phyloP scores from a whole-genome alignment of 2,888 invertebrate species.

The Parnassius orleans region DNA sequence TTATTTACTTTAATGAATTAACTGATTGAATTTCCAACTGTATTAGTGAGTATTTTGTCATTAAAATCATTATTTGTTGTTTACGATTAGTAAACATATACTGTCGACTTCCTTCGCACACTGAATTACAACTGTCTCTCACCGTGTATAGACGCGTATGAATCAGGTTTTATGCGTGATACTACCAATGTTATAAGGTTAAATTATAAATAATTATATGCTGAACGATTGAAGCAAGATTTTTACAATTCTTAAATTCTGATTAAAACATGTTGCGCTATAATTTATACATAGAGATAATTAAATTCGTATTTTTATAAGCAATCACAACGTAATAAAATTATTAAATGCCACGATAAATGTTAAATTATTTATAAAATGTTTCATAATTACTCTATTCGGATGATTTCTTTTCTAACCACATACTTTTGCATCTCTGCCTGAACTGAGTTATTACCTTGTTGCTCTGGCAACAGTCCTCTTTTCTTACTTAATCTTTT shows the following conservation, averaged over 20 bases:
- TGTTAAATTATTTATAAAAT: too few species aligned
- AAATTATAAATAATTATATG: not conserved
- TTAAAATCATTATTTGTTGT: not conserved
- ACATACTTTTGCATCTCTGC: too few species aligned
- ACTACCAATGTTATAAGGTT: conserved; percentile 1
- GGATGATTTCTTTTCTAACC: too few species aligned
- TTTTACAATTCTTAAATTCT: not conserved
- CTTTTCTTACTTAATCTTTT: too few species aligned
- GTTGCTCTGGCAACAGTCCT: too few species aligned
- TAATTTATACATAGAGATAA: not conserved
- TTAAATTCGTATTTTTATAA: too few species aligned
- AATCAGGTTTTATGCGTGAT: conserved; percentile 13
- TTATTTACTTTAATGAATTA: too few species aligned
- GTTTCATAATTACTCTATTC: too few species aligned
- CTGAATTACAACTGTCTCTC: not conserved
- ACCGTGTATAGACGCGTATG: not conserved
- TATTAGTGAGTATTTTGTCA: not conserved
- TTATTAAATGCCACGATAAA: too few species aligned
- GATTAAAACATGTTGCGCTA: not conserved
- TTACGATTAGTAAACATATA: not conserved
- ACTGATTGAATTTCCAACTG: too few species aligned
- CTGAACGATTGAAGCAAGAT: not conserved
- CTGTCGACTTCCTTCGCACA: not conserved
- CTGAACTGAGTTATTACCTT: too few species aligned
- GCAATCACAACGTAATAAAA: too few species aligned